Percentiles rank a stretch among this genome's conserved stretches.
Conservation (phyloP, 2,797 vertebrate genomes). For the Anniella stebbinsi region DNA sequence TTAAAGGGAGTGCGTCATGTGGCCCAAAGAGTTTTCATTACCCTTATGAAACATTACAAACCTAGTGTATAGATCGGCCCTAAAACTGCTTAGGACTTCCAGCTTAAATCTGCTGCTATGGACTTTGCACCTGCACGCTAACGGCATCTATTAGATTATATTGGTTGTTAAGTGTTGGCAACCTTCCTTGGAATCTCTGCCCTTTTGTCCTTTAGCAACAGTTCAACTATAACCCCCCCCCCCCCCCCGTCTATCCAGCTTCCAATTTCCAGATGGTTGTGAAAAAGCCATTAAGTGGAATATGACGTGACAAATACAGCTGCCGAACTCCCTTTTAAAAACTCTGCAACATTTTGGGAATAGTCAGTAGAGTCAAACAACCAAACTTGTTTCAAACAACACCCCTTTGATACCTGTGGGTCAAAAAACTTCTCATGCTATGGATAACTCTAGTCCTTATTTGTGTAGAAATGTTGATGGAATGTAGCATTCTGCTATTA, state of each 20-base stretch:
- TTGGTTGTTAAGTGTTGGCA: constrained; percentile 31
- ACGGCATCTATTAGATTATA: constrained; percentile 17
- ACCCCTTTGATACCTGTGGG: not conserved
- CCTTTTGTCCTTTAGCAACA: constrained; percentile 27
- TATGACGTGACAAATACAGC: constrained; percentile 42
- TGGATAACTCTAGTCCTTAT: not conserved
- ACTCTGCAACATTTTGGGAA: constrained; percentile 26
- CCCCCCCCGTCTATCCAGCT: constrained; percentile 14
- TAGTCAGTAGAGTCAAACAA: constrained; percentile 29
- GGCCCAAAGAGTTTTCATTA: too few relatives aligned
- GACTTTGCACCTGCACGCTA: constrained; percentile 46
- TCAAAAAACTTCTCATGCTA: not conserved
- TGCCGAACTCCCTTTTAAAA: constrained; percentile 29
- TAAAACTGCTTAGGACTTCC: not conserved
- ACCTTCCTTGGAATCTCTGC: constrained; percentile 46
- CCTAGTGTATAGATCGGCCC: too few relatives aligned
- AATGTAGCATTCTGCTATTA: not conserved
- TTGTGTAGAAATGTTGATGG: not conserved
- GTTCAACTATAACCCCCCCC: not conserved
- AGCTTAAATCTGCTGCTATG: constrained; percentile 36
- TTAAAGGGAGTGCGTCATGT: too few relatives aligned
- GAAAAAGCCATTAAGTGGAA: constrained; percentile 52
- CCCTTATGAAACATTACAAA: too few relatives aligned
- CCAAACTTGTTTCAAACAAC: constrained; percentile 22
- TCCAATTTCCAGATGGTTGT: constrained; percentile 39